Evolutionary conservation across 1,140 invertebrate species (phyloP), one percentile per base, ranked within the genome.

Genomic region (Aphaenogaster rudis): DNA sequence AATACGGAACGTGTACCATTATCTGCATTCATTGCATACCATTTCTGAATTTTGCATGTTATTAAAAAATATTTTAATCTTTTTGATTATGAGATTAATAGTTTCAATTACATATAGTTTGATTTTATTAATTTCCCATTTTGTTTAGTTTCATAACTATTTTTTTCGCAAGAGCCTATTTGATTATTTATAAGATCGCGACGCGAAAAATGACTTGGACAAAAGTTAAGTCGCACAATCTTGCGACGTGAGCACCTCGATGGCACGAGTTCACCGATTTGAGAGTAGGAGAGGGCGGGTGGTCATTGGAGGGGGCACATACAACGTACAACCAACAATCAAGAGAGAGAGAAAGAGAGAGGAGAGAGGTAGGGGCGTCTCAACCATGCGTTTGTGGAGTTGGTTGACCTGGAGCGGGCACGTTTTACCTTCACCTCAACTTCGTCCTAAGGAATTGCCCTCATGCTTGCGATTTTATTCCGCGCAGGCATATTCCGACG

Each of bases 351-450:
- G 67, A 63, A 33, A 72, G 79, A 63, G 28, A 86, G 36, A 48
- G 39, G 11, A 36, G 39, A 74, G 71, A 54, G 67, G 81, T 87
- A 87, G 86, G 82, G 77, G 86, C 86, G 54, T 71, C 80, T 48
- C 92, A 79, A 90, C 88, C 85, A 86, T 93, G 94, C 93, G 90
- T 93, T 92, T 93, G 42, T 45, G 28, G 94, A 95, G 94, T 95
- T 95, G 94, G 94, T 95, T 95, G 94, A 95, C 94, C 94, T 93
- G 94, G 87, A 93, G 92, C 92, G 88, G 88, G 85, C 91, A 94
- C 91, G 92, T 93, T 93, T 91, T 93, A 94, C 92, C 94, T 94
- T 93, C 91, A 93, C 92, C 92, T 93, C 93, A 91, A 93, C 91
- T 92, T 92, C 92, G 92, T 93, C 92, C 92, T 92, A 93, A 93